Conservation (phyloP, 1,140 invertebrate genomes). For the Aphelinus certus region DNA sequence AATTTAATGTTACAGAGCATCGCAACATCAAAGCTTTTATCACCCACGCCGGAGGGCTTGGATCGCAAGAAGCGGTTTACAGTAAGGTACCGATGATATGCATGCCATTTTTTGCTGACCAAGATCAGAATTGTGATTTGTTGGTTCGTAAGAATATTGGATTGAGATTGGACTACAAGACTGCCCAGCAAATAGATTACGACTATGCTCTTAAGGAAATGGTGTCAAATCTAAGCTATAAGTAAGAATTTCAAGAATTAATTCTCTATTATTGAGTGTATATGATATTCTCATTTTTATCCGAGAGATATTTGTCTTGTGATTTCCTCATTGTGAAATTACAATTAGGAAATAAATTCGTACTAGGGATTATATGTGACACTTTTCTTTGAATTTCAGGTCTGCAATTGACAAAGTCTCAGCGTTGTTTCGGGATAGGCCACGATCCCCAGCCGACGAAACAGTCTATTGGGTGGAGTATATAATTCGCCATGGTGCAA, state of each 20-base stretch:
- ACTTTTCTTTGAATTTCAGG: slow-evolving; percentile 13
- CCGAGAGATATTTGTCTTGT: no score
- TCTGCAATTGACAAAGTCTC: slow-evolving; percentile 19
- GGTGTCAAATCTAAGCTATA: slow-evolving; percentile 52
- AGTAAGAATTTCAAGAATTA: slow-evolving; percentile 36
- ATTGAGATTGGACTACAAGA: no score
- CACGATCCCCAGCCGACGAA: slow-evolving; percentile 64
- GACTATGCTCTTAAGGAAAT: slow-evolving; percentile 50
- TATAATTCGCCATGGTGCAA: slow-evolving; percentile 66
- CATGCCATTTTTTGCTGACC: slow-evolving; percentile 78
- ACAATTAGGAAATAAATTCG: no score
- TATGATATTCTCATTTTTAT: slow-evolving; percentile 11
- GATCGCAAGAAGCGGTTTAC: slow-evolving; percentile 78
- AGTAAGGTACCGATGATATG: slow-evolving; percentile 78
- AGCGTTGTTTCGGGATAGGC: slow-evolving; percentile 53
- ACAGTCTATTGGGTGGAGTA: slow-evolving; percentile 72
- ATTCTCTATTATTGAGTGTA: not conserved
- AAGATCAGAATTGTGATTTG: slow-evolving; percentile 50
- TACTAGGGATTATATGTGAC: slow-evolving; percentile 43
- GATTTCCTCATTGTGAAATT: no score
- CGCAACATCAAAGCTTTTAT: slow-evolving; percentile 70
- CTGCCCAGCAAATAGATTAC: slow-evolving; percentile 26
- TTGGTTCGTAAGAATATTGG: no score
- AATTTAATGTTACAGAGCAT: slow-evolving; percentile 48
- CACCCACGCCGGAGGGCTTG: slow-evolving; percentile 78